Evolutionary conservation across 2,888 invertebrate genomes (phyloP), one percentile per base, ranked within the genome.

Genomic region (Hyalella azteca): DNA sequence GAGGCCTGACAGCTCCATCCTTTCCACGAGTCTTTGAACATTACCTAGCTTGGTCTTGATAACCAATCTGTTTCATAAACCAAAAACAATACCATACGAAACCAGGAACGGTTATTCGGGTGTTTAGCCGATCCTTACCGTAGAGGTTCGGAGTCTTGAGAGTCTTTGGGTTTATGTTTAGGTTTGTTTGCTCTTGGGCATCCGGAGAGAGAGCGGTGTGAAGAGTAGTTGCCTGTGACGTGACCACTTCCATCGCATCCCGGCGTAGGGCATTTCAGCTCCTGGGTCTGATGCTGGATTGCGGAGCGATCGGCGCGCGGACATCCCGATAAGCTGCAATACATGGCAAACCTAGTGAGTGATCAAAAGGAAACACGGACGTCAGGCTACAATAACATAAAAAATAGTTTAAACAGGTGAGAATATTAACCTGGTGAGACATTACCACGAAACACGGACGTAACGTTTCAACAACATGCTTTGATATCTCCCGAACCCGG

Each of bases 201-300:
- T 78, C 98, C 98, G 76, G 97, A 97, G 80, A 98, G 91, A 26
- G 84, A 84, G 36, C 85, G 79, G 79, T 85, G 85, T 40, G 85
- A 82, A 39, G 82, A 79, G 81, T 83, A 83, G 81, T 85, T 85
- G 77, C 98, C 97, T 60, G 97, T 98, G 85, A 97, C 96, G 90
- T 98, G 98, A 75, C 98, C 98, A 45, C 97, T 96, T 73, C 97
- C 98, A 88, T 98, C 97, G 89, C 98, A 98, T 60, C 97, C 97
- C 0, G 96, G 95, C 29, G 84, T 84, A 60, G 83, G 86, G 83
- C 85, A 86, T 60, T 78, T 85, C 86, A 96, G 89, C 88, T 95
- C 95, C 88, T 95, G 95, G 81, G 96, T 95, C 88, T 96, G 96
- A 84, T 96, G 90, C 90, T 95, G 95, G 90, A 94, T 95, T 89